Percentiles rank a stretch among this genome's conserved stretches.
Conservation (phyloP, 1,140 invertebrate species). For the Reticulitermes speratus region DNA sequence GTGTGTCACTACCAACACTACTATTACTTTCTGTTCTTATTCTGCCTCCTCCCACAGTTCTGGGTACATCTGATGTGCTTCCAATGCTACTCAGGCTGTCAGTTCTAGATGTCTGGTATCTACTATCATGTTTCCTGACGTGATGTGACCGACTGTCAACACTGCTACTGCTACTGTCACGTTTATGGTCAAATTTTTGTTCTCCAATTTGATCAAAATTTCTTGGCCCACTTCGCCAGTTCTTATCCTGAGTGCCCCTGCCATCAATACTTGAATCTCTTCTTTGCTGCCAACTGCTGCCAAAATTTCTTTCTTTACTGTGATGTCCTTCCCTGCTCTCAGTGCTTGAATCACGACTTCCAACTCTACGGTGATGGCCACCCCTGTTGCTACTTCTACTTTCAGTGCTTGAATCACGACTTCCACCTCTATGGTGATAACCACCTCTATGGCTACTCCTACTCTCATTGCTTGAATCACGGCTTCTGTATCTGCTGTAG, state of each 20-base stretch:
- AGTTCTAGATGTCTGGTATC: not conserved
- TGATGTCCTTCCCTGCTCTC: conserved; percentile 11
- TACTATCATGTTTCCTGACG: not conserved
- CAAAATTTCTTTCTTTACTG: conserved; percentile 18
- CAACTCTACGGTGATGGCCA: not conserved
- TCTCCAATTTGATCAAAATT: not conserved
- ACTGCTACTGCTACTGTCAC: not conserved
- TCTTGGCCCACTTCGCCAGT: conserved; percentile 1
- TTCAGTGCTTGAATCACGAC: not conserved
- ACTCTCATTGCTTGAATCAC: not conserved
- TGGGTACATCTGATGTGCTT: not conserved
- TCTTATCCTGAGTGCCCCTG: not conserved
- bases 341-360: not conserved
- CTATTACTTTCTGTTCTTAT: conserved; percentile 1
- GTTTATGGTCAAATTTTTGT: not conserved
- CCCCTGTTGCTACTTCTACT: not conserved
- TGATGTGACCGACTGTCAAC: not conserved
- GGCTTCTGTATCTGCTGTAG: not conserved
- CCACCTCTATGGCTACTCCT: not conserved
- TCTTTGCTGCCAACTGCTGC: not conserved
- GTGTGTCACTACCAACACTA: not conserved
- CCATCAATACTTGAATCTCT: not conserved
- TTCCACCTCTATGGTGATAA: not conserved
- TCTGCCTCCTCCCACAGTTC: not conserved
- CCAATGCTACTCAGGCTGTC: not conserved